Evolutionary conservation across 2,888 invertebrate genomes (phyloP), one percentile per base, ranked within the genome.

Genomic region (Dasysyrphus albostriatus): DNA sequence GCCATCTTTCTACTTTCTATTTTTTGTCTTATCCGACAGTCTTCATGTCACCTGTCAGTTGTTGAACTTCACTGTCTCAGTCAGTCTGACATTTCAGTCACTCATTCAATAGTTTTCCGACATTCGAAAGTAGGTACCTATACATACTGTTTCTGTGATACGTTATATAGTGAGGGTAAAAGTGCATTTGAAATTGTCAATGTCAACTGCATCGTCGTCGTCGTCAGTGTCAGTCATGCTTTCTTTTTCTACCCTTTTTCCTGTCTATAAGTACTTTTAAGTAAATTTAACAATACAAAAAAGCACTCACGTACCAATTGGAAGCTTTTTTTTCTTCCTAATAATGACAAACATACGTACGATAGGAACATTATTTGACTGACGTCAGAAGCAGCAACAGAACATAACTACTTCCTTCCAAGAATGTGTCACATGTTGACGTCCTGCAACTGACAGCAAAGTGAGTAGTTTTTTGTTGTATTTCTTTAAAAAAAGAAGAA

Each of bases 351-450:
- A 63, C 69, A 70, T 78, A 82, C 44, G 58, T 74, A 80, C 37
- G 42, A 24, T 63, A 69, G 37, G 4, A 49, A 51, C 34, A 69
- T 54, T 24, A 63, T 63, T 56, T 81, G 85, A 82, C 73, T 78
- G 85, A 63, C 85, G 74, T 82, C 83, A 83, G 58, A 29, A 77
- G 63, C 44, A 82, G n/a, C 79, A 76, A 72, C 76, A 80, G 37
- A 61, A 78, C 77, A 82, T 82, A 85, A 85, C 85, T 85, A 85
- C 85, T 85, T 85, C 82, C 85, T 85, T 85, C 85, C 85, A 85
- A 85, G 85, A 82, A 85, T 85, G 70, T 85, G 85, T 85, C 82
- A 85, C 85, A 82, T 74, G 85, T 85, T 74, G 85, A 85, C 85
- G 58, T 85, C 73, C 85, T 85, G 82, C 77, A 85, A 77, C 77